A percentile compares a stretch with the other conserved stretches of the same genome.
Conservation (phyloP, 2,888 invertebrate genomes). For the Hermaeophaga mercurialis region DNA sequence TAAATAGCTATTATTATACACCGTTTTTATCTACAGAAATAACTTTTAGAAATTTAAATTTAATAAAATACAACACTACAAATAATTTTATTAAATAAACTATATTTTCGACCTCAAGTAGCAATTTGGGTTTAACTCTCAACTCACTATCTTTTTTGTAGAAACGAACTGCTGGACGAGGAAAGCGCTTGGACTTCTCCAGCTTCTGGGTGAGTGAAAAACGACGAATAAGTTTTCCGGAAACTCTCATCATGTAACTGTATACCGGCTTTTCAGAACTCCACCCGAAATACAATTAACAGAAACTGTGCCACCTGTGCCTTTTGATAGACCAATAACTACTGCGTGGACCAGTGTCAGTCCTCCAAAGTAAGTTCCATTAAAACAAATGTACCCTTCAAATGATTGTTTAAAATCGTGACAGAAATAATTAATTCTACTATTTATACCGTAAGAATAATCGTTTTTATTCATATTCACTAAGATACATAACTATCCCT, state of each 20-base stretch:
- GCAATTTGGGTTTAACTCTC: no score
- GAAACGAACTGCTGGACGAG: conserved; percentile 44
- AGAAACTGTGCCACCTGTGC: conserved; percentile 19
- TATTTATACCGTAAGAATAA: no score
- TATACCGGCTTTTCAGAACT: conserved; percentile 23
- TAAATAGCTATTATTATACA: no score
- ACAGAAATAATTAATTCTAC: no score
- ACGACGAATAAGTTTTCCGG: conserved; percentile 15
- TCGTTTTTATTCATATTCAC: no score
- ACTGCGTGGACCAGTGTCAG: conserved; percentile 33
- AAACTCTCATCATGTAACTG: conserved; percentile 10
- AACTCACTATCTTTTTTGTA: no score
- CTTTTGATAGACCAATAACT: conserved; percentile 11
- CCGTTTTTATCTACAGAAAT: no score
- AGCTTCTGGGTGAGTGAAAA: conserved; percentile 41
- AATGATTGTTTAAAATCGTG: no score
- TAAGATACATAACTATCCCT: no score
- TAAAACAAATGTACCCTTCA: no score
- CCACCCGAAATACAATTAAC: conserved; percentile 27
- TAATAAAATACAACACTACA: background rate
- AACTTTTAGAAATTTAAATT: background rate
- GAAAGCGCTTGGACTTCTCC: conserved; percentile 48
- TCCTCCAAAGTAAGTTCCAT: conserved; percentile 23
- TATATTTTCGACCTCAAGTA: no score
- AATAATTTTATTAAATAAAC: background rate